A percentile compares a stretch with the other conserved stretches of the same genome.
Conservation (phyloP, 2,888 invertebrate genomes). For the Harpalus rubripes region DNA sequence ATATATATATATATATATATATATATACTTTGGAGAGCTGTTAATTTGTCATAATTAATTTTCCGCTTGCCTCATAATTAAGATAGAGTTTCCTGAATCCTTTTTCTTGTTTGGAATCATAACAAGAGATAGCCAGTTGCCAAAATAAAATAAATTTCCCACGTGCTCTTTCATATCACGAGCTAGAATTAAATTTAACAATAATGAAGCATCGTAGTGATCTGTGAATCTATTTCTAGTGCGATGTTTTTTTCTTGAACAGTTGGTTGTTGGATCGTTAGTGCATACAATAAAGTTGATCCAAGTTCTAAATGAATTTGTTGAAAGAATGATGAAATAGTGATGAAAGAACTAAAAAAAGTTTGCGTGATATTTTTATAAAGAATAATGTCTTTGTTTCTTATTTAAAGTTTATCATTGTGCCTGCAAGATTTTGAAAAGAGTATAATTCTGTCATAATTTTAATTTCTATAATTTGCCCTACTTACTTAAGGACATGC, state of each 20-base stretch:
- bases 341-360: background rate
- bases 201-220: constrained; percentile 4
- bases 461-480: background rate
- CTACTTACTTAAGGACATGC: no score
- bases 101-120: background rate
- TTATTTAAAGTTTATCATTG: background rate
- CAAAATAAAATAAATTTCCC: constrained; percentile 24
- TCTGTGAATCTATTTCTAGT: constrained; percentile 32
- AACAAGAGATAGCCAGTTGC: background rate
- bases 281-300: constrained; percentile 22
- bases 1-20: no score
- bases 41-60: background rate
- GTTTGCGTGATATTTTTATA: background rate
- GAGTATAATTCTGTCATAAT: background rate
- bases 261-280: constrained; percentile 39
- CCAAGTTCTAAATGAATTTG: constrained; percentile 15
- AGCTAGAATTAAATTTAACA: constrained; percentile 38
- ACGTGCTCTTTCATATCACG: background rate
- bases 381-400: background rate
- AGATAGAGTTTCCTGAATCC: background rate
- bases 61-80: background rate
- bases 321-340: background rate
- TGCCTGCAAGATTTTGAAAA: background rate
- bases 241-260: constrained; percentile 3
- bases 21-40: no score